These are phyloP conservation scores for Avahi laniger DNA, from an alignment of 2,797 vertebrate genomes.

Conservation along the genomic window DNA sequence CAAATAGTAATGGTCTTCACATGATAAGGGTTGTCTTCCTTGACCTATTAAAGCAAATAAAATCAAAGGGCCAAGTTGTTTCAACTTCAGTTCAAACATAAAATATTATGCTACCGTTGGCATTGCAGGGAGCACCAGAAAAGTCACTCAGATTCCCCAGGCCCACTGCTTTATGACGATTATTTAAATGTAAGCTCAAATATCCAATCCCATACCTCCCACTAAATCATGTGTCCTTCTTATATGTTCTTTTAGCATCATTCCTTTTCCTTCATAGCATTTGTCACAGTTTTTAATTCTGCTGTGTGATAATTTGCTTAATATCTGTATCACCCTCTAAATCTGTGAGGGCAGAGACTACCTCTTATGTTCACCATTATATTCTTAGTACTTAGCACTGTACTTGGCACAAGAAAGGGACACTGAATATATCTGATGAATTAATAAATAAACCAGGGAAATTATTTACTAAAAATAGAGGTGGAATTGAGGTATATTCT, in stretches of 20 bases:
- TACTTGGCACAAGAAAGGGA: neutral
- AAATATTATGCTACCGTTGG: neutral
- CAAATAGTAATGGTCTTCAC: neutral
- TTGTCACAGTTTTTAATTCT: neutral
- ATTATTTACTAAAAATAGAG: neutral
- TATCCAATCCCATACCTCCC: neutral
- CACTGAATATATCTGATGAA: neutral
- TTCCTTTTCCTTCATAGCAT: neutral
- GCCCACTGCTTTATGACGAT: neutral
- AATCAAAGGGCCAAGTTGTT: neutral
- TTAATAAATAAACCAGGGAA: neutral
- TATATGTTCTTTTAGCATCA: neutral
- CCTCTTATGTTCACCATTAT: neutral
- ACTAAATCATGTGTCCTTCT: neutral
- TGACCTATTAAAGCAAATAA: conserved; percentile 10
- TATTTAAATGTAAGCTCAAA: neutral
- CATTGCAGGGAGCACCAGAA: neutral
- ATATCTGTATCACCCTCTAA: neutral
- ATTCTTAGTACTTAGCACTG: neutral
- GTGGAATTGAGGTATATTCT: neutral
- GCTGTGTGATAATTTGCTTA: neutral
- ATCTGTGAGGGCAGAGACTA: neutral
- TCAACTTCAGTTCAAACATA: neutral
- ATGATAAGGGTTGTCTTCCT: neutral
- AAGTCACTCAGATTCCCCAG: neutral